Percentiles rank a stretch among this genome's conserved stretches.
Evolutionary conservation across 35 echinoderm and acorn worm species (phyloP).

Genomic region (Lytechinus variegatus): DNA sequence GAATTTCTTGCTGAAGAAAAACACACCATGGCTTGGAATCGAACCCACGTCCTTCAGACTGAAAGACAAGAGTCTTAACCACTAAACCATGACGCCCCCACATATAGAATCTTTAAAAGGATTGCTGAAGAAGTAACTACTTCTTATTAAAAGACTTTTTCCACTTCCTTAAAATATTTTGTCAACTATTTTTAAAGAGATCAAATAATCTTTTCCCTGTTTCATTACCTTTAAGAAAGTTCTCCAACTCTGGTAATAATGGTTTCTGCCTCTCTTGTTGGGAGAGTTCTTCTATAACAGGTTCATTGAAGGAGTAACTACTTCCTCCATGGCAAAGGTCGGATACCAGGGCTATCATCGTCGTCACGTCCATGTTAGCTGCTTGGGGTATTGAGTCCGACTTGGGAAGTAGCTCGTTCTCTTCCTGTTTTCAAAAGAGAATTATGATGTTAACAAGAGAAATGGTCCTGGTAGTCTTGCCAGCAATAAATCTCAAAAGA

Average conservation of each 20-base stretch:
- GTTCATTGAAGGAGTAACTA: constrained; percentile 72
- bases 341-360: constrained; percentile 83
- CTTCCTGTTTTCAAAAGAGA: not conserved
- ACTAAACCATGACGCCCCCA: too few species aligned
- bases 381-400: not conserved
- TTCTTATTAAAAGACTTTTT: too few species aligned
- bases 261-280: constrained; percentile 72
- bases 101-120: too few species aligned
- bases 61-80: too few species aligned
- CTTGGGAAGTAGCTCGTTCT: not conserved
- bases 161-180: too few species aligned
- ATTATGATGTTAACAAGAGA: not conserved
- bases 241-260: constrained; percentile 66
- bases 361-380: constrained; percentile 87
- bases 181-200: too few species aligned
- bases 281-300: constrained; percentile 77
- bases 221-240: constrained; percentile 68
- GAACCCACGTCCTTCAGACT: too few species aligned
- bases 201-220: not conserved
- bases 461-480: not conserved
- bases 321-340: constrained; percentile 88
- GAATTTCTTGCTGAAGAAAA: too few species aligned
- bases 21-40: too few species aligned
- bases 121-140: too few species aligned
- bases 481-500: too few species aligned